Conservation (phyloP, 1,140 invertebrate species). For the Galleria mellonella region DNA sequence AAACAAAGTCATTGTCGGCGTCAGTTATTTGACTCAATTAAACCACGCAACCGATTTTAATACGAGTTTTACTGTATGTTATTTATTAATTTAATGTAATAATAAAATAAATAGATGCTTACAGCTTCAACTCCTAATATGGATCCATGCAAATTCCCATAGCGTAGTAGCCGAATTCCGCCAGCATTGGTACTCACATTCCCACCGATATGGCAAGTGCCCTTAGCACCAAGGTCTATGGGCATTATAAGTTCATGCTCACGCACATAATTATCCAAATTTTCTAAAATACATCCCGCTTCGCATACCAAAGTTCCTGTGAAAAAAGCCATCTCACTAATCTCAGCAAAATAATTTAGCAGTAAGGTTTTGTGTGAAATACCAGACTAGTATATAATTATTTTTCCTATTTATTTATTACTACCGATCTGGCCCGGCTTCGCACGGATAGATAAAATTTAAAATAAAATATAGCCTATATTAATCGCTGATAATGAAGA, state of each 20-base stretch:
- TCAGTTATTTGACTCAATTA: too few species aligned
- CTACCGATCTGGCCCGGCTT: too few species aligned
- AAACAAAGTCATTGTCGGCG: too few species aligned
- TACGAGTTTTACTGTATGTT: too few species aligned
- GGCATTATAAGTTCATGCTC: constrained; percentile 93
- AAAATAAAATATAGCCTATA: too few species aligned
- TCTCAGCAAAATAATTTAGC: background rate
- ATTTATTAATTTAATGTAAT: background rate
- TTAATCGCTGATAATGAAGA: too few species aligned
- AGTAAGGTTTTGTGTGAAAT: too few species aligned
- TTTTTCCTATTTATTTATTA: too few species aligned
- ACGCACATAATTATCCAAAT: constrained; percentile 84
- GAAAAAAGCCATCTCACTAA: background rate
- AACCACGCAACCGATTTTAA: too few species aligned
- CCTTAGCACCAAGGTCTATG: constrained; percentile 96
- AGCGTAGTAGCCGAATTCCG: constrained; percentile 93
- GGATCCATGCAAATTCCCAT: constrained; percentile 95
- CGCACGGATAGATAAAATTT: too few species aligned
- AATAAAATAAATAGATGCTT: constrained; percentile 40
- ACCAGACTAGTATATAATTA: too few species aligned
- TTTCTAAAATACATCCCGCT: constrained; percentile 94
- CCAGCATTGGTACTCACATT: constrained; percentile 98
- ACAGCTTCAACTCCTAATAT: constrained; percentile 95
- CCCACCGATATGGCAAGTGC: constrained; percentile 97
- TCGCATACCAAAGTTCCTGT: constrained; percentile 90